Percentiles rank a stretch among this genome's conserved stretches.
These are phyloP conservation scores for Megaceryle maxima DNA, from an alignment of 2,113 vertebrate genomes.

Conservation along the genomic window DNA sequence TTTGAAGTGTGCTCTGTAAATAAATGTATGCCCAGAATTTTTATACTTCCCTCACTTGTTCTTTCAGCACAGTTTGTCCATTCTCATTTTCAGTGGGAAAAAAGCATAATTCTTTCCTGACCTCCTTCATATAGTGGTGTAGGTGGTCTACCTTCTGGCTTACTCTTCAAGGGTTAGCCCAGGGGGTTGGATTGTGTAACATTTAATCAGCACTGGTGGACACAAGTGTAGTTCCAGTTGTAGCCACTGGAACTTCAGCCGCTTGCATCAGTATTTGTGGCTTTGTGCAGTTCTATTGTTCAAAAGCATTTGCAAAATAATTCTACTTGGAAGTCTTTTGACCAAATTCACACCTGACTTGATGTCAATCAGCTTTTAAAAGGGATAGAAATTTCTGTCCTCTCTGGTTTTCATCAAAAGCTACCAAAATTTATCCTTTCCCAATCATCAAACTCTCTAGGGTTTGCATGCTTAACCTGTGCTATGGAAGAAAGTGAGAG, in stretches of 20 bases:
- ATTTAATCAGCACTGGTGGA: background rate
- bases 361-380: background rate
- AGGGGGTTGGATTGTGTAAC: background rate
- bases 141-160: background rate
- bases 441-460: background rate
- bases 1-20: conserved; percentile 62
- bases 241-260: background rate
- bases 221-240: background rate
- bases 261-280: background rate
- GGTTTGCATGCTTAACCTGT: background rate
- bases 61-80: conserved; percentile 37
- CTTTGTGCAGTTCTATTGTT: background rate
- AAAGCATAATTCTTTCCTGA: background rate
- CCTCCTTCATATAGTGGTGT: background rate
- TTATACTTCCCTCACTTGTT: conserved; percentile 46
- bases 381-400: background rate
- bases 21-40: conserved; percentile 22
- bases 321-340: background rate
- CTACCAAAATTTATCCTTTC: background rate
- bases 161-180: background rate
- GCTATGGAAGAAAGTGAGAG: conserved; percentile 61
- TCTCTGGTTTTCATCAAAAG: background rate
- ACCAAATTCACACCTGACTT: rapidly evolving
- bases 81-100: background rate
- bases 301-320: background rate